Percentiles rank a stretch among this genome's conserved stretches.
phyloP scores from a whole-genome alignment of 2,888 invertebrate species.

The Pogonocherus hispidulus region DNA sequence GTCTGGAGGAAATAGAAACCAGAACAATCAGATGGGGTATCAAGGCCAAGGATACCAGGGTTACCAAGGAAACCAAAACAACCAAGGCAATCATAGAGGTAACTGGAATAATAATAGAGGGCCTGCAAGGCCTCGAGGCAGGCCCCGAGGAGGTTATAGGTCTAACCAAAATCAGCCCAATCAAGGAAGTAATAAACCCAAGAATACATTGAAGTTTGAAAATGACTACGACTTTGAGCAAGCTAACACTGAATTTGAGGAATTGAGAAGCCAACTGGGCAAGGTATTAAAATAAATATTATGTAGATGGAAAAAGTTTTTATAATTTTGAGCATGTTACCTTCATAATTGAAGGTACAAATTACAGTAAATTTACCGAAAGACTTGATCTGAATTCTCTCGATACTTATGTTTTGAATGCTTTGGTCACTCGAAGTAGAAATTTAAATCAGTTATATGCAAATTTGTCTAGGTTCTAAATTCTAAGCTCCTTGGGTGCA shows the following conservation, averaged over 20 bases:
- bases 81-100: slow-evolving; percentile 45
- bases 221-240: slow-evolving; percentile 99
- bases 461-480: too few relatives aligned
- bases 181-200: slow-evolving; percentile 59
- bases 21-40: slow-evolving; percentile 41
- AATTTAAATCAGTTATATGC: too few relatives aligned
- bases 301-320: too few relatives aligned
- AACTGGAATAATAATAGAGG: slow-evolving; percentile 57
- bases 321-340: too few relatives aligned
- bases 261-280: slow-evolving; percentile 86
- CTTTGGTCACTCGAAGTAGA: too few relatives aligned
- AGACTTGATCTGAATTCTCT: too few relatives aligned
- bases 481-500: too few relatives aligned
- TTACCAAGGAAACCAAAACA: slow-evolving; percentile 44
- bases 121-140: slow-evolving; percentile 53
- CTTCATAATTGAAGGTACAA: too few relatives aligned
- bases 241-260: slow-evolving; percentile 97
- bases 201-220: slow-evolving; percentile 90
- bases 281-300: slow-evolving; percentile 70
- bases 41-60: slow-evolving; percentile 59
- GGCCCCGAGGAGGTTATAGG: slow-evolving; percentile 51
- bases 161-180: slow-evolving; percentile 47
- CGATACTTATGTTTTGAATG: too few relatives aligned
- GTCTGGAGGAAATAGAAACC: slow-evolving; percentile 28
- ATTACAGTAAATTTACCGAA: too few relatives aligned